Conservation (phyloP, 2,113 vertebrate genomes). For the Catharus bicknelli region DNA sequence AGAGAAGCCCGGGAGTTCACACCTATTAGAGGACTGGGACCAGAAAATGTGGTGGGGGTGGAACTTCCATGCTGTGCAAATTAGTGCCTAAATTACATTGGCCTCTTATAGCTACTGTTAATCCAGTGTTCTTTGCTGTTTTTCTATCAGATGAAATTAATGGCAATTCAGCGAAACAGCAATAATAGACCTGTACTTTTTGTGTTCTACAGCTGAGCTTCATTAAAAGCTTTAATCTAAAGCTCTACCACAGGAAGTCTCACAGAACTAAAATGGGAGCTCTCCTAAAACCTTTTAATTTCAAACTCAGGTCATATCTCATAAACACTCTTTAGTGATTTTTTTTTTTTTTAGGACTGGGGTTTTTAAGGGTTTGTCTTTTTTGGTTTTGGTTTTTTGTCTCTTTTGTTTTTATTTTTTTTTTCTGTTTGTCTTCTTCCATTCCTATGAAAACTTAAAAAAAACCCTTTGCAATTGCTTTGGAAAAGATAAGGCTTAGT, state of each 20-base stretch:
- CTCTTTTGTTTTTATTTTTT: too few relatives aligned
- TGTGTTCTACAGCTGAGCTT: background rate
- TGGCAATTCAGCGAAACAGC: background rate
- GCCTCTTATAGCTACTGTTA: background rate
- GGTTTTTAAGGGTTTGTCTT: rapidly evolving
- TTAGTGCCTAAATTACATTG: background rate
- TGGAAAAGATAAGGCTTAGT: background rate
- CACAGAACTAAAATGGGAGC: background rate
- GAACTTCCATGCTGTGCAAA: background rate
- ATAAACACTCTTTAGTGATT: background rate
- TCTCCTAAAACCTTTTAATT: background rate
- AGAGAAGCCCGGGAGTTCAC: background rate
- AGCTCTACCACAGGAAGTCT: background rate
- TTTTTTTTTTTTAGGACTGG: background rate
- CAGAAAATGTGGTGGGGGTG: background rate
- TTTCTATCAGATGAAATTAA: background rate
- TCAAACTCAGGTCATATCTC: background rate
- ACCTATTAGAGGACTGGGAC: background rate
- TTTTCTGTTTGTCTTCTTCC: background rate
- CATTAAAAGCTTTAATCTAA: conserved; percentile 29
- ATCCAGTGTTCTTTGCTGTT: background rate
- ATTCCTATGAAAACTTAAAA: background rate
- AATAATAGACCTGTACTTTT: background rate
- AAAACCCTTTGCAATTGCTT: background rate
- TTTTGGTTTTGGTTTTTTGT: background rate